Conservation (phyloP, 2,797 vertebrate species). For the Leuciscus waleckii region DNA sequence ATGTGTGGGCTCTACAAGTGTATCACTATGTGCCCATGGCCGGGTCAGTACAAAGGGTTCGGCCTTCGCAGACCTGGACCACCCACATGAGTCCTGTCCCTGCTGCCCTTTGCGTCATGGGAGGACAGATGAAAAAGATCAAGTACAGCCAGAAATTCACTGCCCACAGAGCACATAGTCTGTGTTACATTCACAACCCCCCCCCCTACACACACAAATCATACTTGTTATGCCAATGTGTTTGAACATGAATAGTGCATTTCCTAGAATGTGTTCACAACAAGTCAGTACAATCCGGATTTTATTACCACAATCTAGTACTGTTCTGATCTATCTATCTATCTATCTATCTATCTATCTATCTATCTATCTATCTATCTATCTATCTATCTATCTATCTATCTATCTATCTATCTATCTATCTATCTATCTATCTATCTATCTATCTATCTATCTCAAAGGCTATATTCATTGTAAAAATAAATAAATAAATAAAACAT, state of each 20-base stretch:
- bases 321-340: neutral
- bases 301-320: slow-evolving; percentile 5
- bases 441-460: neutral
- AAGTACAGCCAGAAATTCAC: slow-evolving; percentile 63
- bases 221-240: neutral
- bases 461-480: neutral
- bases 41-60: slow-evolving; percentile 23
- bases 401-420: too few species aligned
- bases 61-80: slow-evolving; percentile 35
- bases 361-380: neutral
- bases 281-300: slow-evolving; percentile 2
- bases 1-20: slow-evolving; percentile 18
- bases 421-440: too few species aligned
- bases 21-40: slow-evolving; percentile 9
- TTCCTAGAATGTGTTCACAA: slow-evolving; percentile 1
- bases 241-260: neutral
- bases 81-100: slow-evolving; percentile 21
- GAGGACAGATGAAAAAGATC: slow-evolving; percentile 54
- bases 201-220: slow-evolving; percentile 7
- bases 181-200: slow-evolving; percentile 54
- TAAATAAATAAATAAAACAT: neutral
- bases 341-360: neutral
- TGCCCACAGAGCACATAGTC: slow-evolving; percentile 72
- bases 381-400: neutral
- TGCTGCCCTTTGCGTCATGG: slow-evolving; percentile 48